phyloP scores from a whole-genome alignment of 2,113 vertebrate genomes.

The Grammomys dolichurus region DNA sequence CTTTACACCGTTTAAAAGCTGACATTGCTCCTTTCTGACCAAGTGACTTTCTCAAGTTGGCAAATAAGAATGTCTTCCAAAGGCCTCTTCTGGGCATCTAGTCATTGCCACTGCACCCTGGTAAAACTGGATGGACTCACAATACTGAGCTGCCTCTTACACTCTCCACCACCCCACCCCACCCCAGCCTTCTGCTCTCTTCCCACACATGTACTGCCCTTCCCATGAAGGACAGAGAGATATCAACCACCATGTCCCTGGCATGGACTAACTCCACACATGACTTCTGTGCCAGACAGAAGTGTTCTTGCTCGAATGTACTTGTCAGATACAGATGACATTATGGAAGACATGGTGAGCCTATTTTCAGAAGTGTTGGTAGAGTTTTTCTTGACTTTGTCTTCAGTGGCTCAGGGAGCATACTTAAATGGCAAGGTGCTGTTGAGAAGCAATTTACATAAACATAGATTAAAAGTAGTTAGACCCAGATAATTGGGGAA shows the following conservation, averaged over 20 bases:
- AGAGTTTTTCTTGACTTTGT: background rate
- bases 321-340: background rate
- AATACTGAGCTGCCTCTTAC: background rate
- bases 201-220: background rate
- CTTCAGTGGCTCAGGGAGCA: slow-evolving; percentile 17
- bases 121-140: background rate
- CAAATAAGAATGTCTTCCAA: background rate
- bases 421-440: background rate
- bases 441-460: slow-evolving; percentile 59
- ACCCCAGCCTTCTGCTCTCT: background rate
- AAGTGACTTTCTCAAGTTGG: slow-evolving; percentile 25
- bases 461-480: background rate
- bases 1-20: background rate
- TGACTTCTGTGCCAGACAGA: background rate
- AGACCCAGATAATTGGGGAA: background rate
- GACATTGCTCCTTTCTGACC: background rate
- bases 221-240: background rate
- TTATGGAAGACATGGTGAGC: background rate
- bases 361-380: background rate
- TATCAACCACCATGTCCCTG: background rate
- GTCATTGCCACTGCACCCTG: background rate
- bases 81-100: background rate
- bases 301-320: background rate
- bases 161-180: background rate
- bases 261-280: background rate